A percentile compares a stretch with the other conserved stretches of the same genome.
Evolutionary conservation across 2,888 invertebrate genomes (phyloP).

Genomic region (Nomada hirtipes): DNA sequence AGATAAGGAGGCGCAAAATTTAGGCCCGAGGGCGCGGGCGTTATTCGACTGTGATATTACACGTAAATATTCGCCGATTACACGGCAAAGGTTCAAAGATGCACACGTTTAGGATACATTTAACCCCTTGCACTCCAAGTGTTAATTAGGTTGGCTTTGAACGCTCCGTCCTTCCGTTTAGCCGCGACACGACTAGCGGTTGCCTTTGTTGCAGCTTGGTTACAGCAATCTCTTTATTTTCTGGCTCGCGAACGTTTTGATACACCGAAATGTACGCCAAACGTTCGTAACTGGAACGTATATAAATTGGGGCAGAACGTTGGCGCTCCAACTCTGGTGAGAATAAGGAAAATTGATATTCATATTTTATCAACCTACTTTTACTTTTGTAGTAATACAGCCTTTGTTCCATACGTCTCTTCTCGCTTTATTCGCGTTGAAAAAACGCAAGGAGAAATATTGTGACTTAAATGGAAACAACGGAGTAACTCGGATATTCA

Average conservation of each 20-base stretch:
- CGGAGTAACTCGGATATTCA: too few species aligned
- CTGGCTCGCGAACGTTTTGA: constrained; percentile 1
- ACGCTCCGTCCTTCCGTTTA: constrained; percentile 21
- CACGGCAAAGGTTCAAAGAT: constrained; percentile 39
- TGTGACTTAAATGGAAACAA: too few species aligned
- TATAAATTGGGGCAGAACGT: too few species aligned
- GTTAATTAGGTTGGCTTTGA: constrained; percentile 59
- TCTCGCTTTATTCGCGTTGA: background rate
- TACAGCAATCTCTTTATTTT: constrained; percentile 29
- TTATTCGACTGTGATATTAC: constrained; percentile 35
- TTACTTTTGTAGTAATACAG: too few species aligned
- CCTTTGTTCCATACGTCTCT: background rate
- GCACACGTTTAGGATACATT: constrained; percentile 46
- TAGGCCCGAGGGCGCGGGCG: constrained; percentile 10
- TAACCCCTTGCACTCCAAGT: constrained; percentile 50
- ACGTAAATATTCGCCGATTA: constrained; percentile 42
- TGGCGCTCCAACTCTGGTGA: too few species aligned
- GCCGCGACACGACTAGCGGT: constrained; percentile 10
- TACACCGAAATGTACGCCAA: background rate
- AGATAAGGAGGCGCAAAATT: constrained; percentile 26
- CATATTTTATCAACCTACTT: constrained; percentile 7
- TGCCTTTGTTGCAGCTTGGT: background rate
- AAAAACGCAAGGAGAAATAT: background rate
- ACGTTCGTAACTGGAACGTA: background rate
- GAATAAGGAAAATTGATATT: constrained; percentile 6